Base-by-base conservation (phyloP, 2,888 invertebrate species). In the Corythucha ciliata region DNA sequence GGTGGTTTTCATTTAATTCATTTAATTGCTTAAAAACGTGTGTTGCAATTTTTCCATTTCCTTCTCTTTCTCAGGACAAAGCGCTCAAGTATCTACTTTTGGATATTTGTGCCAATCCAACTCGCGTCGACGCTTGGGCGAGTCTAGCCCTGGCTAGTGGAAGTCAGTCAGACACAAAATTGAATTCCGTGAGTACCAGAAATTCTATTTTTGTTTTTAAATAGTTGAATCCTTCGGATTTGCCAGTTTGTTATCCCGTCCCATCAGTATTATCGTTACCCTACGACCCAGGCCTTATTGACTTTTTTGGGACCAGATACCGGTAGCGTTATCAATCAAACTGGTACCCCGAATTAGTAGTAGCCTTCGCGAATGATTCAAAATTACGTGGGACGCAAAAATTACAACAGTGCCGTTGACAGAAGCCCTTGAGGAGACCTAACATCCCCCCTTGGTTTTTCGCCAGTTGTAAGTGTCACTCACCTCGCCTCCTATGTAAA, bases 41-140 rank as follows among this genome's bases (percentile, higher is more conserved):
- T 8, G 10, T 41, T 16, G 18, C 12, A 41, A 14, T 25, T 25
- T 41, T 14, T 36, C 32, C n/a, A 25, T 49, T 27, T 47, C 18
- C 21, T 33, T 16, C 56, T 34, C 55, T 39, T 41, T 57, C 53
- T 22, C 36, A 62, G 62, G 29, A 49, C 21, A 62, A 62, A 64
- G 85, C 90, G 10, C 75, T 85, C 2, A 81, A 83, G 63, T 90
- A 82, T 67, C 93, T 90, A 66, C 74, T 81, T 49, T 71, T 83
- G 61, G 94, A 96, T 69, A 72, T 94, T 21, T 81, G 86, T 57
- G 74, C 87, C 25, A 84, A 85, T 68, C 84, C 81, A 1, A 71
- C 75, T 47, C 75, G 93, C 45, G 76, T 92, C 53, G 90, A 92
- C 70, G 88, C 94, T 0, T 94, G 94, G 94, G 91, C 92, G 1